phyloP scores from a whole-genome alignment of 1,140 invertebrate species.

The Hermetia illucens region DNA sequence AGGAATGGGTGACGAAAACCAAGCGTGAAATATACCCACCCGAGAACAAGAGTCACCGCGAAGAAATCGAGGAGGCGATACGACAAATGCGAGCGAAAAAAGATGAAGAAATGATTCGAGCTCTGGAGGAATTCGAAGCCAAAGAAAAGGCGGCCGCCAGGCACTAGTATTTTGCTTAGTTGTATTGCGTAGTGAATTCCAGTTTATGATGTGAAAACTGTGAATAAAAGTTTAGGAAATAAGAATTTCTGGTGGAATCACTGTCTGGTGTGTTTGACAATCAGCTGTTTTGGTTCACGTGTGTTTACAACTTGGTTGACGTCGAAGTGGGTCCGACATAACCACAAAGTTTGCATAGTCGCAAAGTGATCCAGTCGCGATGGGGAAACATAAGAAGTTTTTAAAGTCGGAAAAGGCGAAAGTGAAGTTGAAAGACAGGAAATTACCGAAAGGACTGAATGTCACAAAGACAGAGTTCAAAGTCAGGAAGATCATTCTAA shows the following conservation, averaged over 20 bases:
- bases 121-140: slow-evolving; percentile 31
- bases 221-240: too few species aligned
- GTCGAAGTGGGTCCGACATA: too few species aligned
- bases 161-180: too few species aligned
- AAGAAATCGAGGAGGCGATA: slow-evolving; percentile 42
- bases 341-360: too few species aligned
- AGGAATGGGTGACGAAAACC: slow-evolving; percentile 58
- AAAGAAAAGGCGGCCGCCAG: too few species aligned
- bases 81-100: slow-evolving; percentile 38
- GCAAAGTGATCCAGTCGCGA: too few species aligned
- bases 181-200: too few species aligned
- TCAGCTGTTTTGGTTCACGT: too few species aligned
- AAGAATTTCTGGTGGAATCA: too few species aligned
- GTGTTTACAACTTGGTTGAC: too few species aligned
- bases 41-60: slow-evolving; percentile 38
- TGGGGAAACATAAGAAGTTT: slow-evolving; percentile 51
- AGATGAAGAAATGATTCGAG: slow-evolving; percentile 28
- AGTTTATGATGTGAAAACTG: too few species aligned
- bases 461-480: slow-evolving; percentile 77
- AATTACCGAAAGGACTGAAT: slow-evolving; percentile 66
- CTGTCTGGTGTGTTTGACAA: too few species aligned
- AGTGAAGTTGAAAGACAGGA: slow-evolving; percentile 55
- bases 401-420: slow-evolving; percentile 62
- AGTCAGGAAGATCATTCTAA: slow-evolving; percentile 70
- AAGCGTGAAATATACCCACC: slow-evolving; percentile 56